phyloP scores from a whole-genome alignment of 2,113 vertebrate species.

The Eretmochelys imbricata region DNA sequence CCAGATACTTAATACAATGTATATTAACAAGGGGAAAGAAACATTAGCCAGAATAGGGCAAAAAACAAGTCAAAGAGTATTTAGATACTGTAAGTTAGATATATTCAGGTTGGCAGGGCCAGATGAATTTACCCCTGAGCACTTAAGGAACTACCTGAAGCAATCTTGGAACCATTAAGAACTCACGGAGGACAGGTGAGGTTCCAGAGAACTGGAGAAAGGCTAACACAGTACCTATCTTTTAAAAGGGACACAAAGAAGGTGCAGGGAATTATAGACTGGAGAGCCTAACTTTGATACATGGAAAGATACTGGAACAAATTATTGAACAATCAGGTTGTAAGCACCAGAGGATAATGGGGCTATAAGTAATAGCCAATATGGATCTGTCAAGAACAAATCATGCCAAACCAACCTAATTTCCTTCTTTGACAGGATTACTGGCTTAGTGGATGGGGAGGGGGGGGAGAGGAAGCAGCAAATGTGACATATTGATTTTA shows the following conservation, averaged over 20 bases:
- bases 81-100: not conserved
- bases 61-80: not conserved
- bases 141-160: not conserved
- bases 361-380: not conserved
- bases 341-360: not conserved
- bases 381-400: not conserved
- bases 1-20: not conserved
- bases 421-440: not conserved
- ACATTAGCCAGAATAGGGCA: not conserved
- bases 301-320: not conserved
- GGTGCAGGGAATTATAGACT: not conserved
- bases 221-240: not conserved
- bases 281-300: not conserved
- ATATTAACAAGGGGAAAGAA: not conserved
- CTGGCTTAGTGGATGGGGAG: not conserved
- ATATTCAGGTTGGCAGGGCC: not conserved
- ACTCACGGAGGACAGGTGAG: not conserved
- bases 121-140: not conserved
- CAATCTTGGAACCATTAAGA: not conserved
- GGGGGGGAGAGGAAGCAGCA: too few species aligned
- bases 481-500: not conserved
- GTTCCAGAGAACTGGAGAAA: not conserved
- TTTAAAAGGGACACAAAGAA: not conserved
- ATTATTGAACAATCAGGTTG: not conserved
- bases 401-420: not conserved